Base-by-base conservation (phyloP, 2,113 vertebrate species). In the Leucosticte australis region DNA sequence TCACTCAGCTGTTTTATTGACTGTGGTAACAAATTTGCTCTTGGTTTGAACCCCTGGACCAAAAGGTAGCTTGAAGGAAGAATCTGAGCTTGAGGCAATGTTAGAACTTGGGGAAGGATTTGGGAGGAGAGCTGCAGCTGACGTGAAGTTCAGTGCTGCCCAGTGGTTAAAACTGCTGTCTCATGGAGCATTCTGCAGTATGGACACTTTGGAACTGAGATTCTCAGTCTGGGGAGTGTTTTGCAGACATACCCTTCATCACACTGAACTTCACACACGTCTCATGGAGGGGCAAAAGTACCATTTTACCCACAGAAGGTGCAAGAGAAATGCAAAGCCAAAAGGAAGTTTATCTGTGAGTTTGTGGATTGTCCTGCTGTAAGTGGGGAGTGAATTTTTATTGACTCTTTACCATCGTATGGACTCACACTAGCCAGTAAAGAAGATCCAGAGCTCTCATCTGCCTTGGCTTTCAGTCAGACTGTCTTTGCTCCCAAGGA, bases 181-280 rank as follows among this genome's bases (percentile, higher is more conserved):
- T 46, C 28, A 67, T 16, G 52, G 76, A 77, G 13, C 12, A 30
- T 63, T 90, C 44, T 59, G 35, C 22, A 65, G n/a, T 37, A 53
- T 9, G 42, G 56, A 35, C 27, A 46, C 11, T 9, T 16, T 26
- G 22, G 62, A 85, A 71, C 60, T 5, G 42, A 67, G 28, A 37
- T n/a, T 44, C 27, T 77, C 20, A 14, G 31, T 33, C 33, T 50
- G 33, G 2, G 3, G 15, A 31, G 20, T 4, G 7, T 22, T 70
- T 67, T 84, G 39, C 60, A 75, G 60, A 10, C 27, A 49, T 15
- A 28, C 37, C 13, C 31, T 86, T 74, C 18, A 33, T 30, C 56
- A 35, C 1, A 1, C 1, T 56, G 30, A 37, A 56, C 9, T 74
- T 75, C 1, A 1, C 30, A 52, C 4, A n/a, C 0, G 0, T 49